A percentile compares a stretch with the other conserved stretches of the same genome.
These are phyloP conservation scores for Callosobruchus maculatus DNA, from an alignment of 2,888 invertebrate species.

Conservation along the genomic window DNA sequence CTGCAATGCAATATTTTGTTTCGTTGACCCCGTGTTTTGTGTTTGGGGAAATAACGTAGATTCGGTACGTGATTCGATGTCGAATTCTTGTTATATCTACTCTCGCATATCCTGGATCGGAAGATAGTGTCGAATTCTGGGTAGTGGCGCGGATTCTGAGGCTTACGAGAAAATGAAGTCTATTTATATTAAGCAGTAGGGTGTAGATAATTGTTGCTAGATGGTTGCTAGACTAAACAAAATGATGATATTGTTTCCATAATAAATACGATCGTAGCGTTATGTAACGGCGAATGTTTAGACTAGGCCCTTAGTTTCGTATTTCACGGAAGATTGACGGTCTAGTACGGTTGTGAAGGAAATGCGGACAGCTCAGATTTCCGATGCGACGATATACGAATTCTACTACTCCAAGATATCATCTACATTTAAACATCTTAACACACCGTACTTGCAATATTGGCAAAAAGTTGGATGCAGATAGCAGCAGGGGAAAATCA, in stretches of 20 bases:
- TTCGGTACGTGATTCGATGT: not conserved
- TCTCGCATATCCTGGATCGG: not conserved
- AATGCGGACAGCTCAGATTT: no score
- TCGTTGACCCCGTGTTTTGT: constrained; percentile 10
- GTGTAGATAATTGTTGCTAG: not conserved
- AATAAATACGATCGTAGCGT: not conserved
- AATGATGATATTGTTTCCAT: not conserved
- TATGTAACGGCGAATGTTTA: no score
- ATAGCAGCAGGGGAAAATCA: no score
- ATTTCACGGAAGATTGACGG: no score
- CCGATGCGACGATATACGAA: no score
- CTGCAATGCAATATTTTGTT: constrained; percentile 7
- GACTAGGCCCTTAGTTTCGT: no score
- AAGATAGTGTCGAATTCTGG: not conserved
- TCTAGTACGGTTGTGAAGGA: no score
- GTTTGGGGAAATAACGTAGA: not conserved
- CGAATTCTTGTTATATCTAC: not conserved
- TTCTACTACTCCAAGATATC: no score
- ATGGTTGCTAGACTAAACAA: not conserved
- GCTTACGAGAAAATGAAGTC: not conserved
- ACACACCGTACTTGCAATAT: no score
- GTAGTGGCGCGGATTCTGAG: not conserved
- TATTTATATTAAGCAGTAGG: not conserved
- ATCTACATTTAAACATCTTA: no score
- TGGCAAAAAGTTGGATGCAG: no score